Percentiles rank a stretch among this genome's conserved stretches.
These are phyloP conservation scores for Tragopan temminckii DNA, from an alignment of 2,797 vertebrate species.

Conservation along the genomic window DNA sequence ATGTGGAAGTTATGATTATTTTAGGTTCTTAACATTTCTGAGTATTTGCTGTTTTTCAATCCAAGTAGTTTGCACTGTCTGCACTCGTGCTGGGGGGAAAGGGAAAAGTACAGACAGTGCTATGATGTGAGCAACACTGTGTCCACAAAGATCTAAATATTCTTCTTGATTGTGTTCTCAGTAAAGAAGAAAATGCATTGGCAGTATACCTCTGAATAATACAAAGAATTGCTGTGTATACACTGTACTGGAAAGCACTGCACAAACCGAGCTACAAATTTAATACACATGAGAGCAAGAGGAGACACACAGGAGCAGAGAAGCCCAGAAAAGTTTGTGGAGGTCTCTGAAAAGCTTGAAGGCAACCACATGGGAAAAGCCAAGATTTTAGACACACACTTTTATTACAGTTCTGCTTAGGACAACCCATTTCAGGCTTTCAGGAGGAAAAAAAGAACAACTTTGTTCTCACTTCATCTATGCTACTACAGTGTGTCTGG, in stretches of 20 bases:
- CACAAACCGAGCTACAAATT: background rate
- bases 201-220: background rate
- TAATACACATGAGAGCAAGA: rapidly evolving
- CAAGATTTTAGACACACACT: background rate
- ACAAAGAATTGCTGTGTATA: background rate
- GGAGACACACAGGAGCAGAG: background rate
- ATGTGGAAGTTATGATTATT: background rate
- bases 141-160: background rate
- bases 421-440: background rate
- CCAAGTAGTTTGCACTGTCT: background rate
- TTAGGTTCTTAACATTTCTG: background rate
- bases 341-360: background rate
- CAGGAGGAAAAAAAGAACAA: background rate
- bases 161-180: background rate
- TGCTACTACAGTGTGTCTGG: background rate
- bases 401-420: background rate
- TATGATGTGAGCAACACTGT: rapidly evolving
- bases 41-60: background rate
- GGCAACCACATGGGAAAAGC: background rate
- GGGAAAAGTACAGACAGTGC: rapidly evolving
- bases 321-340: background rate
- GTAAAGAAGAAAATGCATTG: background rate
- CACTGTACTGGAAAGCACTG: background rate
- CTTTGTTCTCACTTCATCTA: background rate
- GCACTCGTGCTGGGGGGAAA: background rate